Evolutionary conservation across 2,888 invertebrate species (phyloP), one percentile per base, ranked within the genome.

Genomic region (Drosophila bunnanda): DNA sequence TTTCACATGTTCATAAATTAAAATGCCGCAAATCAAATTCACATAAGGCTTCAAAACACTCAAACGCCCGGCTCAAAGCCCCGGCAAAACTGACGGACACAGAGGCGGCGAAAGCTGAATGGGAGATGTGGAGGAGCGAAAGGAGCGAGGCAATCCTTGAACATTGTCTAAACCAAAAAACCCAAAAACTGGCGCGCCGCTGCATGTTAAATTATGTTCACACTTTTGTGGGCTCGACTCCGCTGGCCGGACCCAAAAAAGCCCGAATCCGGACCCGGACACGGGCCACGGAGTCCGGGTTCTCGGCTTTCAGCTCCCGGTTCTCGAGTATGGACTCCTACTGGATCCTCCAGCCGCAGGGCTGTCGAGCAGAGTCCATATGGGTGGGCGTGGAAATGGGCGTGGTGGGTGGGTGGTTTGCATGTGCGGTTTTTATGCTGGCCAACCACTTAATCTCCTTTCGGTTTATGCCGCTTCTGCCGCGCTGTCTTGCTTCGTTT

Each of bases 21-120:
- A 89, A 89, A 88, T 78, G 82, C 89, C 89, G 83, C 90, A 89
- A 89, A 89, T 89, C 89, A 89, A 89, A 89, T 88, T 85, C 89
- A 75, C 77, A 85, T 88, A 85, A 82, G 72, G 77, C 77, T 80
- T 77, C 66, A 79, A 79, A 77, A 57, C 66, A 66, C 66, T 62
- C 66, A 56, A 70, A 69, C 36, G 48, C 64, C 52, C 36, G 38
- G 34, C 50, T 50, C 61, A 44, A 66, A 59, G 50, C 38, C 32
- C 50, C 25, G 25, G 10, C 38, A 34, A 46, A 66, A 41, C 64
- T 64, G 68, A 57, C 60, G 39, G 66, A 32, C 66, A 66, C 50
- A 34, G 55, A 25, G 46, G 32, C 39, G 32, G 22, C 39, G 52
- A 30, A n/a, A n/a, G 20, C 32, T 15, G 32, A 20, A 10, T 12